Percentiles rank a stretch among this genome's conserved stretches.
Evolutionary conservation across 2,888 invertebrate species (phyloP).

Genomic region (Tetragonisca angustula): DNA sequence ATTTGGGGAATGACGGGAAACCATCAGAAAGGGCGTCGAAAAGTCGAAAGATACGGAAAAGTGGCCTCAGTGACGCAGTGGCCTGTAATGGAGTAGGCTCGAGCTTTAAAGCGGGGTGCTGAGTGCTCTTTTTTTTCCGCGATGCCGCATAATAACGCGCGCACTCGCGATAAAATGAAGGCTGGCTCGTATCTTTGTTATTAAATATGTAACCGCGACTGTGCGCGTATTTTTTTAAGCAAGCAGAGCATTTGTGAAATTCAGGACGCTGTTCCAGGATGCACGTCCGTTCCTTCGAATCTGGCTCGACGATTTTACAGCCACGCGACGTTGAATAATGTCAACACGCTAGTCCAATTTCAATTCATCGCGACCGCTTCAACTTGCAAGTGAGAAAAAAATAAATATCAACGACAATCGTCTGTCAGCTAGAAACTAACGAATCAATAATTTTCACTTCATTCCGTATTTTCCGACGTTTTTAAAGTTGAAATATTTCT

Average conservation of each 20-base stretch:
- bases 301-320: neutral
- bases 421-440: too few relatives aligned
- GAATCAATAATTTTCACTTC: neutral
- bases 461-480: too few relatives aligned
- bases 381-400: too few relatives aligned
- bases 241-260: slow-evolving; percentile 2
- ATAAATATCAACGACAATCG: neutral
- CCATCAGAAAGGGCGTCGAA: neutral
- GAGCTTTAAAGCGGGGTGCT: slow-evolving; percentile 15
- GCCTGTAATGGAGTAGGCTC: slow-evolving; percentile 41
- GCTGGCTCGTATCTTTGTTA: neutral
- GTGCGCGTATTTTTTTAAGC: neutral
- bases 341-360: neutral
- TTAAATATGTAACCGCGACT: neutral
- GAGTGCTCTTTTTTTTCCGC: slow-evolving; percentile 1
- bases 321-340: neutral
- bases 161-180: slow-evolving; percentile 10
- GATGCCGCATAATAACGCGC: slow-evolving; percentile 13
- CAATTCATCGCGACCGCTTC: neutral
- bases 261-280: neutral
- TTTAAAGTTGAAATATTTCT: neutral
- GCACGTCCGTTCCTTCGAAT: neutral
- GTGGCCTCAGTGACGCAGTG: slow-evolving; percentile 36
- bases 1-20: neutral
- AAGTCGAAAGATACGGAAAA: slow-evolving; percentile 23